Conservation (phyloP, 2,888 invertebrate genomes). For the Tubulanus polymorphus region DNA sequence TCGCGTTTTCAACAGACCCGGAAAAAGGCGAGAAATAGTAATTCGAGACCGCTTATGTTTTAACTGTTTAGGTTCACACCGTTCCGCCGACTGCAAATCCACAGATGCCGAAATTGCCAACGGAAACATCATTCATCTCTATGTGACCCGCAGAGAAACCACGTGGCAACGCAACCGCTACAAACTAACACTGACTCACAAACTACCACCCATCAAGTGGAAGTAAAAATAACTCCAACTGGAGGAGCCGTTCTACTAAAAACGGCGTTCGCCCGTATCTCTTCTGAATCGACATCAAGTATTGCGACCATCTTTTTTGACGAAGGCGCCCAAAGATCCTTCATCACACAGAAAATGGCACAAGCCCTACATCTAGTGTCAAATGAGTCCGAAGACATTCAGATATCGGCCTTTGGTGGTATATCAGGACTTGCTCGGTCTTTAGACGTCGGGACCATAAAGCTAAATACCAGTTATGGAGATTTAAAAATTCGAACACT, state of each 20-base stretch:
- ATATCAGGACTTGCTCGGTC: background rate
- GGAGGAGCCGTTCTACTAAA: constrained; percentile 13
- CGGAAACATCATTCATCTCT: constrained; percentile 6
- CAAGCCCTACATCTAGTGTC: constrained; percentile 10
- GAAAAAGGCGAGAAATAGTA: background rate
- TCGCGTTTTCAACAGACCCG: background rate
- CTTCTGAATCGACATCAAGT: background rate
- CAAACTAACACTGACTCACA: background rate
- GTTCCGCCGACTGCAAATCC: constrained; percentile 2
- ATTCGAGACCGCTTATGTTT: constrained; percentile 6
- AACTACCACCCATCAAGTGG: background rate
- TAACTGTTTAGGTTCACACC: constrained; percentile 9
- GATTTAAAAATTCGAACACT: constrained; percentile 14
- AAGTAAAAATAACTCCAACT: background rate
- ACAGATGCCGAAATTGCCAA: constrained; percentile 6
- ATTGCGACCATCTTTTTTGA: constrained; percentile 16
- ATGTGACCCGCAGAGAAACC: background rate
- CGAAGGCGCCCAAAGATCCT: constrained; percentile 16
- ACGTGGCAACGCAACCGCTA: no score
- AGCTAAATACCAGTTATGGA: constrained; percentile 6
- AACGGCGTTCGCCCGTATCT: constrained; percentile 12
- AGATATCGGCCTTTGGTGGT: constrained; percentile 14
- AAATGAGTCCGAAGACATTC: constrained; percentile 7
- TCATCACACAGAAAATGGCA: constrained; percentile 15
- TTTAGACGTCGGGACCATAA: constrained; percentile 7